Evolutionary conservation across 2,113 vertebrate species (phyloP).

Genomic region (Hoplias malabaricus): DNA sequence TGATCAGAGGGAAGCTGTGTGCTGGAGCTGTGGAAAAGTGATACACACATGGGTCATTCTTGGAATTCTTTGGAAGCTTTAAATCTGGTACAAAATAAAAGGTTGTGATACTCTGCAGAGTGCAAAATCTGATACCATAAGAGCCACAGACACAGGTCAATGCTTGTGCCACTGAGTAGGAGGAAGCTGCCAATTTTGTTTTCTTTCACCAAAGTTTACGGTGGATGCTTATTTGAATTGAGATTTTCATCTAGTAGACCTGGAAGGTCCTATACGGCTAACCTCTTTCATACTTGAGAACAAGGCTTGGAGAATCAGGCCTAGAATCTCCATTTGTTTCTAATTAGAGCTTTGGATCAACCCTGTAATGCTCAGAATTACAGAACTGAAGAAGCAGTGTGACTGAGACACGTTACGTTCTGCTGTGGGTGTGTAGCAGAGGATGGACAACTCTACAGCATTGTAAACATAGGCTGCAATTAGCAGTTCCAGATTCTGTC

Average conservation of each 20-base stretch:
- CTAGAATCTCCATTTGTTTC: not conserved
- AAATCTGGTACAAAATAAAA: not conserved
- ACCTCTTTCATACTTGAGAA: not conserved
- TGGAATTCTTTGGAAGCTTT: not conserved
- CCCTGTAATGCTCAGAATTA: not conserved
- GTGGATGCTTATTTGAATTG: constrained; percentile 17
- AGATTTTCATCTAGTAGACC: not conserved
- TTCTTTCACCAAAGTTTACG: not conserved
- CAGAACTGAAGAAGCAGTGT: constrained; percentile 6
- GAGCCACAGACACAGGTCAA: not conserved
- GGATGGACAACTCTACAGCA: not conserved
- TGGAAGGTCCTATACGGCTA: not conserved
- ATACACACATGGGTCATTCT: not conserved
- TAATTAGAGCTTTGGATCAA: not conserved
- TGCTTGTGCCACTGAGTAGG: not conserved
- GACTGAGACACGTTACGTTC: no score
- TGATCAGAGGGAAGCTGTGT: not conserved
- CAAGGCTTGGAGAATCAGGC: not conserved
- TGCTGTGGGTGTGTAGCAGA: not conserved
- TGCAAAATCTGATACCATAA: not conserved
- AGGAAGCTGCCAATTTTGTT: not conserved
- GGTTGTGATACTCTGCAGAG: not conserved
- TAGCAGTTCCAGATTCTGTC: not conserved
- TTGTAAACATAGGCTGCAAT: not conserved
- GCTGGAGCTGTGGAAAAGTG: not conserved